Conservation (phyloP, 2,888 invertebrate genomes). For the Mesorhabditis belari region DNA sequence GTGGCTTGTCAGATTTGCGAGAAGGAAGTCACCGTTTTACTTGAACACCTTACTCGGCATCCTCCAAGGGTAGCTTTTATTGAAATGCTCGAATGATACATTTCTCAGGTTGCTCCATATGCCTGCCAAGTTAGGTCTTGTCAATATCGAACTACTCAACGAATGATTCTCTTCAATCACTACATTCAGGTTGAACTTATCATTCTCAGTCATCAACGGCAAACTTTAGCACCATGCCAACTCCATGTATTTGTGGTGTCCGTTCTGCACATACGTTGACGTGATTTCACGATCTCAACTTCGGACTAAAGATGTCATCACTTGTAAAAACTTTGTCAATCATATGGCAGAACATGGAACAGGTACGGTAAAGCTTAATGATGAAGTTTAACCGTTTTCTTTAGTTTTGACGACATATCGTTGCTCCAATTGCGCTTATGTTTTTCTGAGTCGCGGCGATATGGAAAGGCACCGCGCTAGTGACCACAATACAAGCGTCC, state of each 20-base stretch:
- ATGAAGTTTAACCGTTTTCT: background rate
- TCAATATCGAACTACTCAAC: background rate
- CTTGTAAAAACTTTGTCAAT: background rate
- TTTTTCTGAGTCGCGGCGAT: background rate
- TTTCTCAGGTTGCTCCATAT: background rate
- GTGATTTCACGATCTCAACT: background rate
- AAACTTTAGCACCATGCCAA: too few species aligned
- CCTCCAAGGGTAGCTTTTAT: background rate
- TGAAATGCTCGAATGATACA: too few species aligned
- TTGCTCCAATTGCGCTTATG: background rate
- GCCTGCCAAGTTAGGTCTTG: background rate
- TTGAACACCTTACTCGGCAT: background rate
- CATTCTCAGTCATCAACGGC: too few species aligned
- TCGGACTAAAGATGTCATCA: background rate
- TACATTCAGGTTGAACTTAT: too few species aligned
- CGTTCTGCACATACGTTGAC: background rate
- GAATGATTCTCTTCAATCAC: background rate
- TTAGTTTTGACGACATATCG: background rate
- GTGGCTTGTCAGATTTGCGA: background rate
- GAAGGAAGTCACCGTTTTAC: background rate
- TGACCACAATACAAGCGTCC: background rate
- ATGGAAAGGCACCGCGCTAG: background rate
- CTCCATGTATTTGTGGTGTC: background rate
- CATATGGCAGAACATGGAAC: background rate
- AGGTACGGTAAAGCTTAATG: background rate